phyloP scores from a whole-genome alignment of 1,140 invertebrate genomes.

The Ceratosolen fusciceps region DNA sequence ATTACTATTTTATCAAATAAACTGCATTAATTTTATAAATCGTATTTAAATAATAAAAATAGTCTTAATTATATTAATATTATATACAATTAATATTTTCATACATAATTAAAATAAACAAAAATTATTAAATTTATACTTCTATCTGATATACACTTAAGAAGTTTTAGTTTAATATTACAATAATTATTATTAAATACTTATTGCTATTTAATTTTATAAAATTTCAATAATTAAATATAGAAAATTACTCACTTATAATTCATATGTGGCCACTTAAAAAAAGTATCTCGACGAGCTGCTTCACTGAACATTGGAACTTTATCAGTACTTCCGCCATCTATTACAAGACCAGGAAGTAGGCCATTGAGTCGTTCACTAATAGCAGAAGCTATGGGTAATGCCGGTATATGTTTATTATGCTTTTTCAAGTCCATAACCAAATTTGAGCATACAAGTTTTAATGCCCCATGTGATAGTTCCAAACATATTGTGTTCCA shows the following conservation, averaged over 20 bases:
- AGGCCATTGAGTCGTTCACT: slow-evolving; percentile 88
- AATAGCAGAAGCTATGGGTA: slow-evolving; percentile 90
- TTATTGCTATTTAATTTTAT: neutral
- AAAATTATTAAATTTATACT: too few relatives aligned
- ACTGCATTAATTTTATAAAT: too few relatives aligned
- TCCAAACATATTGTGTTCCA: slow-evolving; percentile 91
- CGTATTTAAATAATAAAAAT: too few relatives aligned
- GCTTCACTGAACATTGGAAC: slow-evolving; percentile 93
- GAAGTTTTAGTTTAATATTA: too few relatives aligned
- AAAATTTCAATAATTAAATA: neutral
- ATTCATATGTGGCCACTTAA: slow-evolving; percentile 96
- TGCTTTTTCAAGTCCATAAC: slow-evolving; percentile 86
- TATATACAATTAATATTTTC: too few relatives aligned
- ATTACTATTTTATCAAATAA: too few relatives aligned
- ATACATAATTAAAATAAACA: too few relatives aligned
- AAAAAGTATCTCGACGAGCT: slow-evolving; percentile 89
- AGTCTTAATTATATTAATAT: too few relatives aligned
- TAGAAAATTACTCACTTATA: slow-evolving; percentile 81
- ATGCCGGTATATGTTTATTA: slow-evolving; percentile 85
- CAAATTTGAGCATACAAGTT: slow-evolving; percentile 82
- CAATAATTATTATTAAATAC: too few relatives aligned
- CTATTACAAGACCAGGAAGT: slow-evolving; percentile 69
- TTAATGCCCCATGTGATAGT: slow-evolving; percentile 82
- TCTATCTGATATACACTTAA: too few relatives aligned
- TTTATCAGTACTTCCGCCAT: slow-evolving; percentile 74